These are phyloP conservation scores for Sycophaga agraensis DNA, from an alignment of 1,140 invertebrate genomes.

Conservation along the genomic window DNA sequence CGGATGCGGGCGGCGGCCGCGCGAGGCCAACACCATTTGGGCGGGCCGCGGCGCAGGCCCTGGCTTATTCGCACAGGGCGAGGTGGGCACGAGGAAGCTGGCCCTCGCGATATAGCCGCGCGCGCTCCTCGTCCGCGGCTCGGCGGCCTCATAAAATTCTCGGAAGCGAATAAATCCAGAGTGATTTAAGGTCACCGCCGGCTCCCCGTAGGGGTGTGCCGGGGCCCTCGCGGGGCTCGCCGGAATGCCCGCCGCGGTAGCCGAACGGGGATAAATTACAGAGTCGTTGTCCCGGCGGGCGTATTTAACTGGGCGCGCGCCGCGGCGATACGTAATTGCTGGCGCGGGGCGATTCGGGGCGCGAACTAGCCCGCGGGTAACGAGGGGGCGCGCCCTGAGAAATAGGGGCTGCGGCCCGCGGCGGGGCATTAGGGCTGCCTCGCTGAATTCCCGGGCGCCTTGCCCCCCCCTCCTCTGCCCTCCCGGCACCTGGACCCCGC, in stretches of 20 bases:
- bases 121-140: no score
- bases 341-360: slow-evolving; percentile 2
- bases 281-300: slow-evolving; percentile 52
- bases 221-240: no score
- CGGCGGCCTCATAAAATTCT: slow-evolving; percentile 17
- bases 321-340: slow-evolving; percentile 50
- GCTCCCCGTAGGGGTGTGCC: no score
- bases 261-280: slow-evolving; percentile 51
- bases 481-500: slow-evolving; percentile 39
- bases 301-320: slow-evolving; percentile 55
- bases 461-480: slow-evolving; percentile 39
- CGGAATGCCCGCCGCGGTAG: no score
- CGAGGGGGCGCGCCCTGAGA: slow-evolving; percentile 34
- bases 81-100: no score
- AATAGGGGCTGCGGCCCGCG: slow-evolving; percentile 37
- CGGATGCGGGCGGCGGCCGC: no score
- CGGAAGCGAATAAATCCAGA: slow-evolving; percentile 17
- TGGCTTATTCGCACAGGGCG: no score
- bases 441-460: slow-evolving; percentile 49
- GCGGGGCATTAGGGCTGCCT: slow-evolving; percentile 43
- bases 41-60: no score
- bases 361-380: slow-evolving; percentile 20
- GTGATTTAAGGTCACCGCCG: slow-evolving; percentile 18
- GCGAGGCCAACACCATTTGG: no score
- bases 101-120: no score